Conservation (phyloP, 2,113 vertebrate species). For the Pelusios castaneus region DNA sequence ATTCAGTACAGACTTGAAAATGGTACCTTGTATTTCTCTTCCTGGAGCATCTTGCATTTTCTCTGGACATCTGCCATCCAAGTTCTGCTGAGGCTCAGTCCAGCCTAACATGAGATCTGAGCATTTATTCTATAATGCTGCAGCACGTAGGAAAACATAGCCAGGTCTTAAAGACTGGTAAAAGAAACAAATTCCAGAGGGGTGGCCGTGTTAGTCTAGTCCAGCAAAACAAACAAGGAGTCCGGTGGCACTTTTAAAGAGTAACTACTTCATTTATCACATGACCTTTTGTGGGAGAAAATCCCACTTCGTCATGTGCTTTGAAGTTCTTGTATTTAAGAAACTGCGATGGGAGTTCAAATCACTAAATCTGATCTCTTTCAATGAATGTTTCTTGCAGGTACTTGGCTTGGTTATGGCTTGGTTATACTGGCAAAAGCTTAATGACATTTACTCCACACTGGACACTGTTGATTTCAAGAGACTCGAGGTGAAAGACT, state of each 20-base stretch:
- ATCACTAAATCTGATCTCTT: fast-evolving
- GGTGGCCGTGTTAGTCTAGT: too few relatives aligned
- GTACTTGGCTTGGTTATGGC: conserved; percentile 84
- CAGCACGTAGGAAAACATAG: fast-evolving
- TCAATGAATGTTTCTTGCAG: conserved; percentile 41
- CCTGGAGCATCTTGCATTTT: neutral
- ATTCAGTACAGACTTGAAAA: neutral
- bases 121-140: neutral
- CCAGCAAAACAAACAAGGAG: too few relatives aligned
- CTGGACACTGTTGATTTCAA: conserved; percentile 84
- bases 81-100: neutral
- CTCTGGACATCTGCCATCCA: neutral
- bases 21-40: neutral
- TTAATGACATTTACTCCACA: conserved; percentile 80
- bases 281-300: too few relatives aligned
- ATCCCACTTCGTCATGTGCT: too few relatives aligned
- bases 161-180: too few relatives aligned
- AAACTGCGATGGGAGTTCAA: neutral
- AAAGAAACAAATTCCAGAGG: too few relatives aligned
- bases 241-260: too few relatives aligned
- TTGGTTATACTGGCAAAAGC: conserved; percentile 87
- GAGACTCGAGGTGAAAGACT: conserved; percentile 63
- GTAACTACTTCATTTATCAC: too few relatives aligned
- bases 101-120: neutral
- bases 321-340: too few relatives aligned